Evolutionary conservation across 2,797 vertebrate genomes (phyloP).

Genomic region (Myoxocephalus aenaeus): DNA sequence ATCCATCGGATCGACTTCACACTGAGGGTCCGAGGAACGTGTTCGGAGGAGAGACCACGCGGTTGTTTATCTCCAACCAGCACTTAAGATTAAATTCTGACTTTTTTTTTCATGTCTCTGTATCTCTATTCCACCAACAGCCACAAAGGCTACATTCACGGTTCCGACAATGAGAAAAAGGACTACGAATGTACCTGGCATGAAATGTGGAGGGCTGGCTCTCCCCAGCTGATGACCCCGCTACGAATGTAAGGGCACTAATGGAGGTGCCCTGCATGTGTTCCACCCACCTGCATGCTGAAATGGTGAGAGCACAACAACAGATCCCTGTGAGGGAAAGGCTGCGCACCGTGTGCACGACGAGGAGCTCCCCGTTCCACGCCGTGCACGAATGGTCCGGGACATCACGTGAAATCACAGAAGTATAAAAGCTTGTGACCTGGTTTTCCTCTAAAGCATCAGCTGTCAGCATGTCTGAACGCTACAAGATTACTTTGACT

Average conservation of each 20-base stretch:
- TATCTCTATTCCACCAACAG: not conserved
- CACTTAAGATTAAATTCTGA: not conserved
- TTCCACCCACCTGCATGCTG: conserved; percentile 53
- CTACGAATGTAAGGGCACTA: conserved; percentile 71
- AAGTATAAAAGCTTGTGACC: conserved; percentile 11
- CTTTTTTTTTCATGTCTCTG: not conserved
- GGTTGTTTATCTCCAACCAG: not conserved
- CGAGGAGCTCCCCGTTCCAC: conserved; percentile 3
- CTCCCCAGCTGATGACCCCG: conserved; percentile 64
- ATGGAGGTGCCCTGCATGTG: conserved; percentile 64
- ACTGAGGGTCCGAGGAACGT: too few relatives aligned
- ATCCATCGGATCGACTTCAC: too few relatives aligned
- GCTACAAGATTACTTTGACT: conserved; percentile 4
- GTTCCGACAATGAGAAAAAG: conserved; percentile 27
- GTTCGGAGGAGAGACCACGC: too few relatives aligned
- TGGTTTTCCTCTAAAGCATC: conserved; percentile 3
- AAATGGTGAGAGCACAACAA: conserved; percentile 38
- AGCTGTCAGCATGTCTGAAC: conserved; percentile 12
- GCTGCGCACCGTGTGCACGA: not conserved
- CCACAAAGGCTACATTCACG: not conserved
- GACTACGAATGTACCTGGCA: conserved; percentile 20
- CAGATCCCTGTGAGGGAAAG: conserved; percentile 21
- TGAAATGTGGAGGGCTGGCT: conserved; percentile 40
- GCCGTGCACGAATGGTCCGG: conserved; percentile 4
- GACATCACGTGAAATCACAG: conserved; percentile 24